Base-by-base conservation (phyloP, 2,113 vertebrate species). In the Oenanthe oenanthe region DNA sequence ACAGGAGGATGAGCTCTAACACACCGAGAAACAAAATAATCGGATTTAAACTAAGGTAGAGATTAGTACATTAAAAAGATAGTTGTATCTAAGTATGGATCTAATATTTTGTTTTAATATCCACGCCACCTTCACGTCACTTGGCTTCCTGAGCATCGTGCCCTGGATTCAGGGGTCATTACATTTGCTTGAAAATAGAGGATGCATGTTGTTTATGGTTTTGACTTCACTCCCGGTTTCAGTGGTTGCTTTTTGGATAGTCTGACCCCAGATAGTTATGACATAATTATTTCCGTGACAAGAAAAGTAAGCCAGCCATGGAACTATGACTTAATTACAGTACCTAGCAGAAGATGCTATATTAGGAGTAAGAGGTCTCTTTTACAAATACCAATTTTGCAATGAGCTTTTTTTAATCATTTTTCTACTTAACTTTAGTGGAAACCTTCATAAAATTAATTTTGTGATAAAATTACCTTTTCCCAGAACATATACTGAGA, bases 311-410 rank as follows among this genome's bases (percentile, higher is more conserved):
- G 66, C 29, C 7, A 77, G 57, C 65, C 17, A 3, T 85, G 48
- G 40, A 81, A 90, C 45, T 80, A 38, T 90, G 75, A 81, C 75
- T 96, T 93, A 90, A 96, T 96, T 92, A 92, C 68, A 92, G 53
- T 63, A 86, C 89, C 60, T 96, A 78, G 56, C 82, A 94, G 88
- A 90, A 88, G 43, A 34, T 6, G 40, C 75, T 93, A 6, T 66
- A 20, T 91, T 66, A 51, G 81, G 87, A 92, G 47, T n/a, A 62
- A 74, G 72, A 92, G 29, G 56, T 92, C 56, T 94, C 16, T 61
- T 77, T 81, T 80, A 62, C 62, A 79, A 95, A 57, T 53, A 57
- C 17, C n/a, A 63, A 8, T 75, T 79, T 85, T 83, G 67, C 38
- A 58, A 26, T 61, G 50, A 82, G 62, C 43, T 78, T 79, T 67